phyloP scores from a whole-genome alignment of 2,888 invertebrate species.

The Lepidochrysops patricia region DNA sequence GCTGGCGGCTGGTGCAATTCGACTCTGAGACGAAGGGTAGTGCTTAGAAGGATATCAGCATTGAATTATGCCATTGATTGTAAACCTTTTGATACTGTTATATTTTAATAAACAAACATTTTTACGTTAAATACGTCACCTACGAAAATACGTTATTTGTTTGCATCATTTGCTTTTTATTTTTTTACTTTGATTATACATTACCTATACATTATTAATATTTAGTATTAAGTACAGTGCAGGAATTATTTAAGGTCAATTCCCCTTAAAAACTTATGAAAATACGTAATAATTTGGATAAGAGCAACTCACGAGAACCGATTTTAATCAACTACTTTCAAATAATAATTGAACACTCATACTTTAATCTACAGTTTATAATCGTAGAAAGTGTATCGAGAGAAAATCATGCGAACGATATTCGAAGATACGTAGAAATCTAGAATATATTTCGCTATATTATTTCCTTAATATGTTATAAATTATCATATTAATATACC shows the following conservation, averaged over 20 bases:
- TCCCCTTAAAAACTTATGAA: background rate
- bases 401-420: slow-evolving; percentile 1
- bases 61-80: background rate
- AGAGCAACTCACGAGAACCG: background rate
- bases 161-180: too few species aligned
- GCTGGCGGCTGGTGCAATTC: background rate
- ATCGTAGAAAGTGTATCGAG: background rate
- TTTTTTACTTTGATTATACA: too few species aligned
- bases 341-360: slow-evolving; percentile 5
- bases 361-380: slow-evolving; percentile 5
- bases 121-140: too few species aligned
- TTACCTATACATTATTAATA: too few species aligned
- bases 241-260: background rate
- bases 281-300: background rate
- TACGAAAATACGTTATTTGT: too few species aligned
- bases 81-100: background rate
- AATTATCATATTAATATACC: background rate
- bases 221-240: background rate
- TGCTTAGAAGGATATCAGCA: background rate
- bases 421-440: slow-evolving; percentile 3
- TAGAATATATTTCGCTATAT: background rate
- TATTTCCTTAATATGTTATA: background rate
- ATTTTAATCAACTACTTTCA: slow-evolving; percentile 7
- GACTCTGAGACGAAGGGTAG: background rate
- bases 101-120: too few species aligned